These are phyloP conservation scores for Strigops habroptila DNA, from an alignment of 2,113 vertebrate species.

Conservation along the genomic window DNA sequence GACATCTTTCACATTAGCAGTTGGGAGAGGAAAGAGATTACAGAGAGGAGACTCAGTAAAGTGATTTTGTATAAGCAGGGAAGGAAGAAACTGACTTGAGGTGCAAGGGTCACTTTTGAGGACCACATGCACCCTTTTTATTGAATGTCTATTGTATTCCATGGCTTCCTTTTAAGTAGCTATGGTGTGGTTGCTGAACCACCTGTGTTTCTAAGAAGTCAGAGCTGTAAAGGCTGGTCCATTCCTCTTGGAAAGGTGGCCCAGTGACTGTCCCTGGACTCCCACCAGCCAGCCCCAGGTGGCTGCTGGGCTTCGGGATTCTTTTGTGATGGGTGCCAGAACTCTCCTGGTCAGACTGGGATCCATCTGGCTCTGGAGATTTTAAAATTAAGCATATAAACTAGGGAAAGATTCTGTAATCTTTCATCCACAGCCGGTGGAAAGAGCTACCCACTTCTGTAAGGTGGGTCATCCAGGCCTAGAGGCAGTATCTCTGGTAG, in stretches of 20 bases:
- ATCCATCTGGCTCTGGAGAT: neutral
- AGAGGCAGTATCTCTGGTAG: rapidly evolving
- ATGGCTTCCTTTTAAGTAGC: neutral
- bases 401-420: neutral
- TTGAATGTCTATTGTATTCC: neutral
- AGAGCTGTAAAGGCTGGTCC: neutral
- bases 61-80: rapidly evolving
- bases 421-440: rapidly evolving
- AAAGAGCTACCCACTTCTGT: neutral
- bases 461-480: neutral
- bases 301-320: neutral
- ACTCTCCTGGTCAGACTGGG: neutral
- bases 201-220: neutral
- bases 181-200: neutral
- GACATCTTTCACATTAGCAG: neutral
- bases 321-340: neutral
- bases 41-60: neutral
- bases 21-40: neutral
- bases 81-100: neutral
- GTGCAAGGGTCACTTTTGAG: neutral
- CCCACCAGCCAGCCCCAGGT: neutral
- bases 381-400: neutral
- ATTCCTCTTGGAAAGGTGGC: neutral
- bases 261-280: neutral
- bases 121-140: neutral